Conservation (phyloP, 2,797 vertebrate genomes). For the Myotis daubentonii region DNA sequence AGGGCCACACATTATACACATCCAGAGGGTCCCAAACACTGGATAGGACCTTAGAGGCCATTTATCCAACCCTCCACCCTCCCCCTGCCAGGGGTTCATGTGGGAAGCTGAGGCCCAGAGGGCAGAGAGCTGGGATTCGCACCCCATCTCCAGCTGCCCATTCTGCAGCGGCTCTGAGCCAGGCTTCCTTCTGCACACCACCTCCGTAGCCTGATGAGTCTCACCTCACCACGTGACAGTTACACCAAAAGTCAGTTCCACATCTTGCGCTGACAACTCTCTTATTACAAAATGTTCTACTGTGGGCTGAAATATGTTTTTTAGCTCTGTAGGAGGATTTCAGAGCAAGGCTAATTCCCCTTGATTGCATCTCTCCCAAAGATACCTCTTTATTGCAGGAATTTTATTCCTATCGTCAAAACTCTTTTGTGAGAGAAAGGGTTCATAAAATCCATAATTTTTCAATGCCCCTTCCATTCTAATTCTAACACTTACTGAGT, state of each 20-base stretch:
- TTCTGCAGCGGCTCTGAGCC: background rate
- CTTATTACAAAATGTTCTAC: conserved; percentile 14
- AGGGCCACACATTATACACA: background rate
- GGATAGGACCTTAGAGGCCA: background rate
- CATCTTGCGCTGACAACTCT: conserved; percentile 19
- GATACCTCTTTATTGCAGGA: background rate
- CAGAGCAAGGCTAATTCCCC: conserved; percentile 9
- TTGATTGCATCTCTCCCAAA: conserved; percentile 17
- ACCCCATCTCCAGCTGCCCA: accelerated
- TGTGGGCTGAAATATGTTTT: conserved; percentile 39
- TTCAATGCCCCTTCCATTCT: background rate
- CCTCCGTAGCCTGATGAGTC: background rate
- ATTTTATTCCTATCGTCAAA: conserved; percentile 14
- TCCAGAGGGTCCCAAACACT: background rate
- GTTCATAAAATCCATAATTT: background rate
- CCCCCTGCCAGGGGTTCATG: background rate
- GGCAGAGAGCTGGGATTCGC: background rate
- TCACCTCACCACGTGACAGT: background rate
- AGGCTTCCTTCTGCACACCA: background rate
- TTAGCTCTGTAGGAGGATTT: conserved; percentile 58
- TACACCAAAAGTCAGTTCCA: conserved; percentile 1
- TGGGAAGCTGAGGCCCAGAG: background rate
- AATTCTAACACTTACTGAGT: background rate
- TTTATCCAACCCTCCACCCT: background rate
- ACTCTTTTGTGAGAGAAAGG: background rate